Percentiles rank a stretch among this genome's conserved stretches.
phyloP scores from a whole-genome alignment of 1,140 invertebrate species.

The Solen grandis region DNA sequence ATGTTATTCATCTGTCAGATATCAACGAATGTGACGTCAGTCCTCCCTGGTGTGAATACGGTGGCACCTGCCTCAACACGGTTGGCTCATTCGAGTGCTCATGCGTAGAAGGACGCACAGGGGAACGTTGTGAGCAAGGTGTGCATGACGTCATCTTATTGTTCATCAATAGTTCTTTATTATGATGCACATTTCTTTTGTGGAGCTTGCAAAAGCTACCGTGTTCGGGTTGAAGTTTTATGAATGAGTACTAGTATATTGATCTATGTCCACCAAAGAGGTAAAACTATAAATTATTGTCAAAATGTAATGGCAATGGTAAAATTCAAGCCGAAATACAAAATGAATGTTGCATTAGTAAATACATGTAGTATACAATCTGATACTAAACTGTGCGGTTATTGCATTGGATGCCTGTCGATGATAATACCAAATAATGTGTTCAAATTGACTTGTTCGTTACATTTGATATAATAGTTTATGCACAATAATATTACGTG shows the following conservation, averaged over 20 bases:
- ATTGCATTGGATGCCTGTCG: too few species aligned
- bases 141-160: not conserved
- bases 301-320: too few species aligned
- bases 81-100: conserved; percentile 95
- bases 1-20: conserved; percentile 62
- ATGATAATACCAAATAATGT: not conserved
- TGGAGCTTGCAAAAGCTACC: not conserved
- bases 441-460: not conserved
- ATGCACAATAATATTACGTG: not conserved
- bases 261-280: not conserved
- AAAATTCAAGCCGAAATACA: too few species aligned
- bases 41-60: conserved; percentile 89
- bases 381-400: too few species aligned
- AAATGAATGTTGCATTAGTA: too few species aligned
- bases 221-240: not conserved
- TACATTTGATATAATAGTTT: not conserved
- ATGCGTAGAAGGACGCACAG: conserved; percentile 86
- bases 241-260: too few species aligned
- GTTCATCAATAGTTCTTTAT: not conserved
- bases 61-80: conserved; percentile 94
- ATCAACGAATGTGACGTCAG: conserved; percentile 37
- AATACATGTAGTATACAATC: too few species aligned
- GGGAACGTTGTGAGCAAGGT: conserved; percentile 83
- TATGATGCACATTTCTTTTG: not conserved
- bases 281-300: not conserved